Evolutionary conservation across 1,140 invertebrate genomes (phyloP), one percentile per base, ranked within the genome.

Genomic region (Campoletis sonorensis): DNA sequence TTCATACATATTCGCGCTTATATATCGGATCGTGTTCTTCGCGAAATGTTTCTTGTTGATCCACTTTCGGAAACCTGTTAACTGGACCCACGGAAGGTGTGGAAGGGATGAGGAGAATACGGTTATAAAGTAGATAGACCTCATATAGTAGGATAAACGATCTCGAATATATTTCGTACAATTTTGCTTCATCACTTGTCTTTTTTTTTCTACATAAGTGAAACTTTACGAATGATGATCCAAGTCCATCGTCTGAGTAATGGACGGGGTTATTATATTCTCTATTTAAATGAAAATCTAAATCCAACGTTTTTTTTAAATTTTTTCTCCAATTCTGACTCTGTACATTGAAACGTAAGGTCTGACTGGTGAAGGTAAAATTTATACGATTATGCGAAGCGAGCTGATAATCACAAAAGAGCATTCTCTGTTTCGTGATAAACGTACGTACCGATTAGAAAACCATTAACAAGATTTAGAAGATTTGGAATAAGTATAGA

Each of bases 31-130:
- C 11, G 18, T 1, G 27, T 49, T 72, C 70, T 23, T 10, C 21
- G 70, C 33, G 70, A 7, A 37, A n/a, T 10, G 33, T 72, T 37
- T 72, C 70, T 72, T 27, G 70, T 21, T 72, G 70, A 72, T 72
- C 70, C 37, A 72, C 70, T 72, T 72, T 72, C 70, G 70, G 70
- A 72, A 72, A 72, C 70, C 70, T 72, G 70, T 72, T 72, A 72
- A 72, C 70, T 23, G 70, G 70, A 72, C 70, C 70, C 70, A 49
- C 37, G 33, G 18, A 61, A 64, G 61, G 4, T 26, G n/a, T 64
- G 11, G 61, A 27, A 23, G 61, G 23, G 61, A 8, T 13, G 37
- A 18, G n/a, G 37, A 49, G 70, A 30, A 40, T 72, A 72, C 70
- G 70, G 70, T 72, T 72, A 72, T 49, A 49, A 40, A 23, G n/a